A percentile compares a stretch with the other conserved stretches of the same genome.
phyloP scores from a whole-genome alignment of 2,888 invertebrate species.

The Leucophora obtusa region DNA sequence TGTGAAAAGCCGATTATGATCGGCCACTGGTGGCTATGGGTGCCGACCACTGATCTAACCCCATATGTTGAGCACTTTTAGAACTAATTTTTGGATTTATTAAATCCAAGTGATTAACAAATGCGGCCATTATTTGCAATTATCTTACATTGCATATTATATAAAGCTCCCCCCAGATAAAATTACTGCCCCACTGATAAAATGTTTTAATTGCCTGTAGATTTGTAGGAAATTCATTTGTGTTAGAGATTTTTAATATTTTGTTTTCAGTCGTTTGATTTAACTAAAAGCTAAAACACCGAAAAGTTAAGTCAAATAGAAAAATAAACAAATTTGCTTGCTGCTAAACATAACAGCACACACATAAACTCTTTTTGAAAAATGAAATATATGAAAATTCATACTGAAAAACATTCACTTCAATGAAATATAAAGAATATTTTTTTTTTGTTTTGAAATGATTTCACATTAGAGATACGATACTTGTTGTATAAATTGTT shows the following conservation, averaged over 20 bases:
- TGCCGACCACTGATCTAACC: no score
- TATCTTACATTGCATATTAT: no score
- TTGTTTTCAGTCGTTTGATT: slow-evolving; percentile 4
- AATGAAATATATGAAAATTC: neutral
- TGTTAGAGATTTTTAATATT: slow-evolving; percentile 11
- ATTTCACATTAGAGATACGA: slow-evolving; percentile 45
- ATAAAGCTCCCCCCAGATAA: no score
- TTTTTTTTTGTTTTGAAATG: slow-evolving; percentile 32
- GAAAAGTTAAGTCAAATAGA: slow-evolving; percentile 54
- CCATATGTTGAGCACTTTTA: no score
- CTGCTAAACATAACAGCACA: slow-evolving; percentile 34
- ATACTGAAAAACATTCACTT: neutral
- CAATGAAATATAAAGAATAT: neutral
- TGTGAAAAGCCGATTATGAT: no score
- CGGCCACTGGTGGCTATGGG: no score
- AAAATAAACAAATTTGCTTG: slow-evolving; percentile 51
- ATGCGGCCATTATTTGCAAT: no score
- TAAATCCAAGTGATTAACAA: no score
- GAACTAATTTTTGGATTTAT: no score
- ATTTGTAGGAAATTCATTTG: neutral
- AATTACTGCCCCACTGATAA: no score
- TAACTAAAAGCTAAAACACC: slow-evolving; percentile 44
- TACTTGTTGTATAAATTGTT: slow-evolving; percentile 37
- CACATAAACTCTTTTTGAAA: slow-evolving; percentile 9
- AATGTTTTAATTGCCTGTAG: neutral